These are phyloP conservation scores for Takifugu flavidus DNA, from an alignment of 2,113 vertebrate genomes.

Conservation along the genomic window DNA sequence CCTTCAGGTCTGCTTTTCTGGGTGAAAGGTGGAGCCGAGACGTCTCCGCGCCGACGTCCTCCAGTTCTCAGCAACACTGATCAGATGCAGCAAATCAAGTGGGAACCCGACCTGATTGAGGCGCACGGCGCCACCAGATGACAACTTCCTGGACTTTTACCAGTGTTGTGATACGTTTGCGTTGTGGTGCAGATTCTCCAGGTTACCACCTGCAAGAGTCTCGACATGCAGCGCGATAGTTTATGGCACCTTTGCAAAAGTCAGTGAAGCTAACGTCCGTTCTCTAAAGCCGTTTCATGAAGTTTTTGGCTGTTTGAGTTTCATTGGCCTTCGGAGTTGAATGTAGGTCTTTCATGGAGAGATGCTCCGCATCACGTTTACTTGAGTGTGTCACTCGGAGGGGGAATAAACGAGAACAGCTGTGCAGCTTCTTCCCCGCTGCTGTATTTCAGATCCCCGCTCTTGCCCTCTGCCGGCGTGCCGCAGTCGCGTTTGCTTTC, in stretches of 20 bases:
- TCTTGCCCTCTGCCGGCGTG: background rate
- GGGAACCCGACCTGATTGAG: background rate
- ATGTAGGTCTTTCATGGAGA: background rate
- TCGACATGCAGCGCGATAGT: constrained; percentile 9
- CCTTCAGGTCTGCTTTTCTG: constrained; percentile 2
- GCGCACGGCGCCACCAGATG: constrained; percentile 4
- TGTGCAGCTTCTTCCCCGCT: background rate
- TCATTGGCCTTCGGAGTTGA: background rate
- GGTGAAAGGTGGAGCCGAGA: constrained; percentile 2
- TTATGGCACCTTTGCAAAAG: constrained; percentile 25
- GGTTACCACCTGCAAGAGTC: constrained; percentile 41
- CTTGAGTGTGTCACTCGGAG: constrained; percentile 9
- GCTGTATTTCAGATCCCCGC: constrained; percentile 8
- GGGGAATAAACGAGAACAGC: background rate
- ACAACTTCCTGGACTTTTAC: constrained; percentile 47
- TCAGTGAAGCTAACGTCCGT: constrained; percentile 2
- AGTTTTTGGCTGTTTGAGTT: constrained; percentile 8
- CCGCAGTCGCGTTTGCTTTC: constrained; percentile 11
- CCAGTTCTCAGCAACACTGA: background rate
- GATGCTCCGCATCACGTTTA: constrained; percentile 10
- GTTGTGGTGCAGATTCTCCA: constrained; percentile 12
- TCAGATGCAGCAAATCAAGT: constrained; percentile 43
- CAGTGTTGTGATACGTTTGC: constrained; percentile 28
- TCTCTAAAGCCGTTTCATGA: constrained; percentile 9
- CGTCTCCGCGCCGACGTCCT: background rate